phyloP scores from a whole-genome alignment of 2,888 invertebrate species.

The Erebia ligea region DNA sequence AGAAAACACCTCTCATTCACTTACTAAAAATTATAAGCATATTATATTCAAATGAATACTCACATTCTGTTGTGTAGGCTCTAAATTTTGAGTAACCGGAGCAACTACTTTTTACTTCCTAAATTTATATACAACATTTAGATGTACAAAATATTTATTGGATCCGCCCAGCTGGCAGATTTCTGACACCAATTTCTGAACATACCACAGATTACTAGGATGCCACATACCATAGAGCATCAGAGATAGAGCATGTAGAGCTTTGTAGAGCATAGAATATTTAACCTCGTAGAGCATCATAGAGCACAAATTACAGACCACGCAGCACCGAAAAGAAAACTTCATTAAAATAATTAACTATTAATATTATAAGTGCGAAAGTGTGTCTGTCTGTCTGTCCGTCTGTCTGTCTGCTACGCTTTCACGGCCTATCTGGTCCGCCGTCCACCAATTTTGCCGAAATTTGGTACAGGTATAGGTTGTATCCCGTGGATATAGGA shows the following conservation, averaged over 20 bases:
- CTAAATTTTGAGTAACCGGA: slow-evolving; percentile 38
- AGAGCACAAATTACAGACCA: too few species aligned
- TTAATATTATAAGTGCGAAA: too few species aligned
- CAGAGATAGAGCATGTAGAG: background rate
- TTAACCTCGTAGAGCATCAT: too few species aligned
- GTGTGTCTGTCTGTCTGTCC: too few species aligned
- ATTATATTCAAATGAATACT: slow-evolving; percentile 42
- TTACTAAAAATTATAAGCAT: background rate
- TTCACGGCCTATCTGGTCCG: too few species aligned
- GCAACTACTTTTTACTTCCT: slow-evolving; percentile 25
- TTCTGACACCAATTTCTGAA: slow-evolving; percentile 52
- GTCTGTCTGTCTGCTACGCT: too few species aligned
- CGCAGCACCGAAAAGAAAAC: too few species aligned
- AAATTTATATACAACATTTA: slow-evolving; percentile 49
- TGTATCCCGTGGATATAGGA: too few species aligned
- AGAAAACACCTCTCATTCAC: slow-evolving; percentile 6
- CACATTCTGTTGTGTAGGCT: slow-evolving; percentile 46
- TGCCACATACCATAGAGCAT: slow-evolving; percentile 20
- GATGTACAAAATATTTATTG: slow-evolving; percentile 54
- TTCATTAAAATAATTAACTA: too few species aligned
- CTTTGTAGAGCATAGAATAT: too few species aligned
- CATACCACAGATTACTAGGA: slow-evolving; percentile 28
- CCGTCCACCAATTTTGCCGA: too few species aligned
- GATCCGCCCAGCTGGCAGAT: slow-evolving; percentile 78
- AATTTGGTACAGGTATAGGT: too few species aligned